These are phyloP conservation scores for Helleia helle DNA, from an alignment of 2,888 invertebrate species.

Conservation along the genomic window DNA sequence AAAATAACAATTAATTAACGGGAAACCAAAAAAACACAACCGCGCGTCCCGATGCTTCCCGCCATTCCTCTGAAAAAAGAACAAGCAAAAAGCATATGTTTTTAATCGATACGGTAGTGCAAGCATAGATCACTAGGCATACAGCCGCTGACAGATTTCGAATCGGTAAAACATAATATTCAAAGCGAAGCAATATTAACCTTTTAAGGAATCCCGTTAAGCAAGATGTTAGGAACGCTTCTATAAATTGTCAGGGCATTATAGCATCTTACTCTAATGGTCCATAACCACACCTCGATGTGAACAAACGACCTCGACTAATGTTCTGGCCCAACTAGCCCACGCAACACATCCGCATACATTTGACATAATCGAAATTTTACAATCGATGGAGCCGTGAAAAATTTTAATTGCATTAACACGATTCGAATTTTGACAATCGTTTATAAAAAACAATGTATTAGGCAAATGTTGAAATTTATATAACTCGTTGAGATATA, in stretches of 20 bases:
- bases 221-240: not conserved
- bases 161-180: not conserved
- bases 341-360: slow-evolving; percentile 44
- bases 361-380: slow-evolving; percentile 11
- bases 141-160: not conserved
- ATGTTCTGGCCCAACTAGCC: slow-evolving; percentile 37
- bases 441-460: not conserved
- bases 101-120: not conserved
- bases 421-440: not conserved
- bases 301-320: slow-evolving; percentile 55
- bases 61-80: no score
- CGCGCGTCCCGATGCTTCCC: no score
- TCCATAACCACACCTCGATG: slow-evolving; percentile 23
- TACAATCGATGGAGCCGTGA: not conserved
- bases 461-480: not conserved
- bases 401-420: slow-evolving; percentile 1
- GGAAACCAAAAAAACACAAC: no score
- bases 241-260: slow-evolving; percentile 4
- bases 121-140: not conserved
- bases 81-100: not conserved
- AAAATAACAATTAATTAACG: no score
- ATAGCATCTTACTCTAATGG: not conserved
- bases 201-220: slow-evolving; percentile 5
- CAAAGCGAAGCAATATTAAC: slow-evolving; percentile 1
- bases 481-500: not conserved